phyloP scores from a whole-genome alignment of 2,888 invertebrate species.

The Limenitis camilla region DNA sequence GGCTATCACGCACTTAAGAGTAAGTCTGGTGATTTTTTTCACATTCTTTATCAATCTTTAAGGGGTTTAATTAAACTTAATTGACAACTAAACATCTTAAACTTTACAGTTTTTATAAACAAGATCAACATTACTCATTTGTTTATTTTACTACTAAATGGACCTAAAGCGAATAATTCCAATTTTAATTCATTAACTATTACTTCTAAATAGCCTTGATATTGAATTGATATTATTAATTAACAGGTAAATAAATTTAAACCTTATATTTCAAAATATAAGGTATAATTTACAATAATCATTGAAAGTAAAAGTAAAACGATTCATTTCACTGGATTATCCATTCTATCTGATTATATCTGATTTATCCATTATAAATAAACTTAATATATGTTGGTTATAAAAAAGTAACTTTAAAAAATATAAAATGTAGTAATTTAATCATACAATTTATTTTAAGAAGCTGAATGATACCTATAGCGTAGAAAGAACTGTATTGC shows the following conservation, averaged over 20 bases:
- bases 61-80: no score
- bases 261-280: accelerated
- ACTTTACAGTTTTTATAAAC: no score
- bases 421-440: no score
- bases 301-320: constrained; percentile 16
- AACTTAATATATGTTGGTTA: neutral
- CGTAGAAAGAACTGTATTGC: no score
- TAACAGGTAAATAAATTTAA: constrained; percentile 10
- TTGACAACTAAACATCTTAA: no score
- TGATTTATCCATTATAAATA: neutral
- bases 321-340: constrained; percentile 26
- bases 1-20: no score
- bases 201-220: constrained; percentile 34
- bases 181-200: constrained; percentile 16
- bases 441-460: no score
- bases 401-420: no score
- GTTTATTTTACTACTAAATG: constrained; percentile 7
- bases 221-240: constrained; percentile 29
- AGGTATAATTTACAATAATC: neutral
- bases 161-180: constrained; percentile 15
- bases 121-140: neutral
- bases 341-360: no score
- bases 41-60: no score
- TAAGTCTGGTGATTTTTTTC: no score
- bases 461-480: no score